Evolutionary conservation across 2,113 vertebrate genomes (phyloP).

Genomic region (Gymnobelideus leadbeateri): DNA sequence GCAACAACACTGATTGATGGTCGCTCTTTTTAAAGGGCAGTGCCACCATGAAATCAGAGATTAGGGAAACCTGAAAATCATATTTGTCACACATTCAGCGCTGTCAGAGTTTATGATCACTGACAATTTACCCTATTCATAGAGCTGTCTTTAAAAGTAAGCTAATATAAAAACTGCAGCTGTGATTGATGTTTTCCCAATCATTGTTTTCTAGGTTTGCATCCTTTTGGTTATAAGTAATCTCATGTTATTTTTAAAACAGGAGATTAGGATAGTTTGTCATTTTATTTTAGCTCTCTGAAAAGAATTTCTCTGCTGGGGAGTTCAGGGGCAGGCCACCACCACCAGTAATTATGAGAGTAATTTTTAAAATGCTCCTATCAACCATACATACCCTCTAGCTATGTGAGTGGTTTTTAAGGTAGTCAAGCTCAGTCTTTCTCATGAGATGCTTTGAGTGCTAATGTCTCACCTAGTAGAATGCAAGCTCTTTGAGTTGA

Average conservation of each 20-base stretch:
- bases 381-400: constrained; percentile 57
- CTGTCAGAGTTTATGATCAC: constrained; percentile 56
- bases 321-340: constrained; percentile 54
- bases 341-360: constrained; percentile 55
- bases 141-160: constrained; percentile 70
- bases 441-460: constrained; percentile 37
- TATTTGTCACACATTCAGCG: constrained; percentile 60
- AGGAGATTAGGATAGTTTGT: constrained; percentile 5
- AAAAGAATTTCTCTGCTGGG: constrained; percentile 60
- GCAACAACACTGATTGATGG: constrained; percentile 73
- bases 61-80: constrained; percentile 69
- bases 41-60: constrained; percentile 45
- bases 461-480: not conserved
- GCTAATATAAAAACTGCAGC: constrained; percentile 60
- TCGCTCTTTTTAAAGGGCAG: constrained; percentile 70
- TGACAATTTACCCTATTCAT: constrained; percentile 53
- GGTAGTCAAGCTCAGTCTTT: not conserved
- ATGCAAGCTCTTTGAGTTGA: not conserved
- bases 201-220: constrained; percentile 57
- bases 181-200: constrained; percentile 45
- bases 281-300: constrained; percentile 63
- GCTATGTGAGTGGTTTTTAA: constrained; percentile 8
- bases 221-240: constrained; percentile 20
- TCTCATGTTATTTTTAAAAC: constrained; percentile 30
- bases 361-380: constrained; percentile 61